Evolutionary conservation across 2,797 vertebrate genomes (phyloP).

Genomic region (Alosa sapidissima): DNA sequence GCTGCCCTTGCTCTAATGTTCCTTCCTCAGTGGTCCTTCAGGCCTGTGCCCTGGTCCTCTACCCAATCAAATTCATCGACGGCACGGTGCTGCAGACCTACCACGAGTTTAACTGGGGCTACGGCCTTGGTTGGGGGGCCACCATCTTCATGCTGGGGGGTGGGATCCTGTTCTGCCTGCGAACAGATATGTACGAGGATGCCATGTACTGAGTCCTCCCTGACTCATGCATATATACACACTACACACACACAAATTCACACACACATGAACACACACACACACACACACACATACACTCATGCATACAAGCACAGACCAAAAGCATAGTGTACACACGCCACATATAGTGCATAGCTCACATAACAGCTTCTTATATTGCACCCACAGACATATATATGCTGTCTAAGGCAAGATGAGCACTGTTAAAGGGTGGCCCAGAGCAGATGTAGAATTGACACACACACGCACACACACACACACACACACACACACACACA

Average conservation of each 20-base stretch:
- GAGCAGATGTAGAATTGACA: slow-evolving; percentile 3
- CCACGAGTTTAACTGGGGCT: slow-evolving; percentile 87
- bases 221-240: neutral
- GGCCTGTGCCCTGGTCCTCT: slow-evolving; percentile 82
- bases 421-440: slow-evolving; percentile 7
- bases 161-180: slow-evolving; percentile 82
- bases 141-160: slow-evolving; percentile 84
- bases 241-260: neutral
- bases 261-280: slow-evolving; percentile 24
- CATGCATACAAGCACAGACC: slow-evolving; percentile 26
- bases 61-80: slow-evolving; percentile 83
- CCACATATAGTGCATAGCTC: slow-evolving; percentile 18
- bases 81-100: slow-evolving; percentile 76
- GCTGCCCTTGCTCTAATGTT: neutral
- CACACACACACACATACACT: slow-evolving; percentile 36
- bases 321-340: neutral
- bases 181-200: slow-evolving; percentile 78
- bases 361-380: neutral
- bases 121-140: slow-evolving; percentile 83
- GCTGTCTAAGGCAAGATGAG: neutral
- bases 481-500: slow-evolving; percentile 30
- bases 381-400: slow-evolving; percentile 8
- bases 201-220: slow-evolving; percentile 69
- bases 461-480: slow-evolving; percentile 31
- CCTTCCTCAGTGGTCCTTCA: slow-evolving; percentile 76